phyloP scores from a whole-genome alignment of 2,888 invertebrate genomes.

The Scaeva pyrastri region DNA sequence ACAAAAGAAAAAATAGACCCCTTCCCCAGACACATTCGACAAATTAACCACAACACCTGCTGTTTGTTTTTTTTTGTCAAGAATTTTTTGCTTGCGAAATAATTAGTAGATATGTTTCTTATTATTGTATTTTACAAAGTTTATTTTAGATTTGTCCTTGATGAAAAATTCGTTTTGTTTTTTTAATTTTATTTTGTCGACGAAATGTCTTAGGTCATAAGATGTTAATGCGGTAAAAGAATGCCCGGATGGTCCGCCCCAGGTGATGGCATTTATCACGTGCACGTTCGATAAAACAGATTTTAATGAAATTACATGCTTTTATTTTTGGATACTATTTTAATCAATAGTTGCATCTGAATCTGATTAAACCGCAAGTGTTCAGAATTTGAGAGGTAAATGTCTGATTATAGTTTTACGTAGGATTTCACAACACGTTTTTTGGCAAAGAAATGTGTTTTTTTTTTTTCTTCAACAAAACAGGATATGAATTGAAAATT shows the following conservation, averaged over 20 bases:
- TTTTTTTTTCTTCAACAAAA: not conserved
- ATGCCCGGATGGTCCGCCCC: not conserved
- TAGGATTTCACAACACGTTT: not conserved
- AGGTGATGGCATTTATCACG: constrained; percentile 30
- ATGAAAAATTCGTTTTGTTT: not conserved
- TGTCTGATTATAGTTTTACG: not conserved
- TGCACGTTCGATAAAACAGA: constrained; percentile 13
- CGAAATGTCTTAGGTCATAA: not conserved
- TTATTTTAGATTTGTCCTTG: constrained; percentile 26
- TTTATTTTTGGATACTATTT: constrained; percentile 13
- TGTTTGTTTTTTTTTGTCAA: not conserved
- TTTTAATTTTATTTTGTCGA: not conserved
- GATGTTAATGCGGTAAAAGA: not conserved
- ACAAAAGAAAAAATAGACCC: no score
- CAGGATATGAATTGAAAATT: not conserved
- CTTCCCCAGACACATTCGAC: no score
- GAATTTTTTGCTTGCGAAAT: not conserved
- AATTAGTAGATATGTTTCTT: constrained; percentile 1
- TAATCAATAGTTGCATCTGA: no score
- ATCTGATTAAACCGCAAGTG: not conserved
- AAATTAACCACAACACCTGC: not conserved
- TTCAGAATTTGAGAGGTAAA: not conserved
- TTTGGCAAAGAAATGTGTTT: not conserved
- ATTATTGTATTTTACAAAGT: constrained; percentile 1
- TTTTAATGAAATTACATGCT: not conserved